Percentiles rank a stretch among this genome's conserved stretches.
Evolutionary conservation across 2,797 vertebrate species (phyloP).

Genomic region (Onychomys arenicola): DNA sequence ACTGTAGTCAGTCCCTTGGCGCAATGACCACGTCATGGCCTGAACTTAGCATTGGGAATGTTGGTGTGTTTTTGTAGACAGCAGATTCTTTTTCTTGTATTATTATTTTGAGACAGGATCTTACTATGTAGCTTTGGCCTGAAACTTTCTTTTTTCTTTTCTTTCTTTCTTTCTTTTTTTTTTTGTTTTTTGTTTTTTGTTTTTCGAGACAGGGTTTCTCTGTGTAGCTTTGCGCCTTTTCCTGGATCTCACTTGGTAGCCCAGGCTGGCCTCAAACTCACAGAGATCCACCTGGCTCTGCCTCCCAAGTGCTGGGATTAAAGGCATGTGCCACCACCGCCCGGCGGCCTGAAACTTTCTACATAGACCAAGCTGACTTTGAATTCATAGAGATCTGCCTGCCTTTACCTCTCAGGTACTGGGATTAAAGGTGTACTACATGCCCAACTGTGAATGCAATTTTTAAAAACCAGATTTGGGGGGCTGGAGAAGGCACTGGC

Average conservation of each 20-base stretch:
- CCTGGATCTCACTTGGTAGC: too few species aligned
- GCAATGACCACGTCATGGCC: neutral
- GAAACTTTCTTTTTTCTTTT: too few species aligned
- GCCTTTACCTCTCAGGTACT: neutral
- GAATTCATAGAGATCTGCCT: neutral
- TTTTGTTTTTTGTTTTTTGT: too few species aligned
- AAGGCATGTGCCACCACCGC: too few species aligned
- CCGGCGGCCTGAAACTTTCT: neutral
- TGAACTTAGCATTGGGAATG: neutral
- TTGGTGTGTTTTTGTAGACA: neutral
- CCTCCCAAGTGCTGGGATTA: too few species aligned
- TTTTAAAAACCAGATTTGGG: neutral
- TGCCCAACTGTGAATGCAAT: neutral
- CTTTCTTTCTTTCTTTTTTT: too few species aligned
- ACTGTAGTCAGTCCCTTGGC: neutral
- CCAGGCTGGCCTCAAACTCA: too few species aligned
- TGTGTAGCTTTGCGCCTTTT: too few species aligned
- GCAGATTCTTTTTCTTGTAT: neutral
- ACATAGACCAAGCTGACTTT: neutral
- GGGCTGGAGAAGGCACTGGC: neutral
- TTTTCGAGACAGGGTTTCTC: too few species aligned
- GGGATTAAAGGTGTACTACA: neutral
- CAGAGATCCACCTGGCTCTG: too few species aligned
- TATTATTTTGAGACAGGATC: neutral
- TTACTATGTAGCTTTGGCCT: neutral